A percentile compares a stretch with the other conserved stretches of the same genome.
phyloP scores from a whole-genome alignment of 2,888 invertebrate species.

The Palloptera scutellata region DNA sequence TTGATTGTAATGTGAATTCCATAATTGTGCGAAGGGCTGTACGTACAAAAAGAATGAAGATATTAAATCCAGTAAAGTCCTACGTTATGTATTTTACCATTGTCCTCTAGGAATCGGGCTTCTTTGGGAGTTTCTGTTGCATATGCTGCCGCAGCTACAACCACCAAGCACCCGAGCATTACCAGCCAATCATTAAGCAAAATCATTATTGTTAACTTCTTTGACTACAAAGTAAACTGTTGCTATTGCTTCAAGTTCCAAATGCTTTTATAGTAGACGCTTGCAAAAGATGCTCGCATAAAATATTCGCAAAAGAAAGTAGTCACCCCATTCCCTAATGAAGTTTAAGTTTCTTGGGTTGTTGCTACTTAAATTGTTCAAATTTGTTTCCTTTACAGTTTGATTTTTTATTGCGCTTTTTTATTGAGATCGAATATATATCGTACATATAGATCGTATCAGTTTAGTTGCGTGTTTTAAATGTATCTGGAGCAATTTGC shows the following conservation, averaged over 20 bases:
- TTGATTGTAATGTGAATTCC: constrained; percentile 1
- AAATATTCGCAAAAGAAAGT: neutral
- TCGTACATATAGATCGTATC: no score
- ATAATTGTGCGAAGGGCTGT: constrained; percentile 5
- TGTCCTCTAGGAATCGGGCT: constrained; percentile 16
- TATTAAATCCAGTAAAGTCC: neutral
- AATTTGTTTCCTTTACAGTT: neutral
- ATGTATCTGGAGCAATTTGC: no score
- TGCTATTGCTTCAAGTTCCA: neutral
- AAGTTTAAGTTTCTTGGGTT: neutral
- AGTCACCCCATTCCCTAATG: neutral
- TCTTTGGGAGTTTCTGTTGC: constrained; percentile 5
- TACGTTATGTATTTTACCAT: constrained; percentile 1
- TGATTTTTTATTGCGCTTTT: no score
- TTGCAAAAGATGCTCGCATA: neutral
- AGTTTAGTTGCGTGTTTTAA: no score
- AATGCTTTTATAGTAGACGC: neutral
- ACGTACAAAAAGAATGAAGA: neutral
- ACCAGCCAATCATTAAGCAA: neutral
- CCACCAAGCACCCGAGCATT: neutral
- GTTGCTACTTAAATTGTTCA: neutral
- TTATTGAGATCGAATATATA: no score
- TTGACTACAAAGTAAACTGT: neutral
- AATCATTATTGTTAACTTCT: constrained; percentile 5
- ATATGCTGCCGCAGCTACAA: neutral